These are phyloP conservation scores for Spodoptera exigua DNA, from an alignment of 2,888 invertebrate genomes.

Conservation along the genomic window DNA sequence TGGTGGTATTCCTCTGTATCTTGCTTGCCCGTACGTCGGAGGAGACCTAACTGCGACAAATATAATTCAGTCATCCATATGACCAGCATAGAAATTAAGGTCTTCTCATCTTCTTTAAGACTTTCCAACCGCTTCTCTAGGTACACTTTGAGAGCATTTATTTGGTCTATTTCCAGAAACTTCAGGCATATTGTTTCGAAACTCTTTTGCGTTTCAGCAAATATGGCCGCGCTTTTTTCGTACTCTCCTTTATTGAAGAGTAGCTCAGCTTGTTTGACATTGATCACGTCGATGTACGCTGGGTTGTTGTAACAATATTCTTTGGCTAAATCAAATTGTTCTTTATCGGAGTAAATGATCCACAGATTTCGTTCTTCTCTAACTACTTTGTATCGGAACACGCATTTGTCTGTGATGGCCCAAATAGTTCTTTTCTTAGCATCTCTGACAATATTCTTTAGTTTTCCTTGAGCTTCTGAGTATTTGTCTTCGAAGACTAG, in stretches of 20 bases:
- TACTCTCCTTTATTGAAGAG: conserved; percentile 94
- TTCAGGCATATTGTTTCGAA: conserved; percentile 98
- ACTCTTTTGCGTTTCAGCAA: conserved; percentile 96
- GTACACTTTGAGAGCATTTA: conserved; percentile 96
- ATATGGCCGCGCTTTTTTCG: conserved; percentile 95
- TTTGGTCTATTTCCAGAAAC: conserved; percentile 94
- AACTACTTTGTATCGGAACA: conserved; percentile 95
- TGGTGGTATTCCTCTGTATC: conserved; percentile 87
- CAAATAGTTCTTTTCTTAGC: conserved; percentile 94
- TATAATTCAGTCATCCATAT: conserved; percentile 98
- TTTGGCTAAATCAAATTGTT: conserved; percentile 96
- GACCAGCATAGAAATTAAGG: conserved; percentile 97
- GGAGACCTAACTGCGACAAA: conserved; percentile 95
- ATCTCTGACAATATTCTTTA: conserved; percentile 95
- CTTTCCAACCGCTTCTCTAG: conserved; percentile 94
- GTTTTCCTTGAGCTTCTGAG: conserved; percentile 93
- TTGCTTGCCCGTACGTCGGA: conserved; percentile 86
- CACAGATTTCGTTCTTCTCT: conserved; percentile 96
- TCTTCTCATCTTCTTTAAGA: conserved; percentile 93
- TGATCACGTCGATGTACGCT: conserved; percentile 94
- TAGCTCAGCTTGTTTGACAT: conserved; percentile 96
- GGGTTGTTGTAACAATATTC: conserved; percentile 95
- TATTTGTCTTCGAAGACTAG: conserved; percentile 95
- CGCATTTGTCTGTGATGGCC: conserved; percentile 94
- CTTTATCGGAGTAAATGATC: conserved; percentile 96